These are phyloP conservation scores for Forbesichthys agassizii DNA, from an alignment of 2,113 vertebrate species.

Conservation along the genomic window DNA sequence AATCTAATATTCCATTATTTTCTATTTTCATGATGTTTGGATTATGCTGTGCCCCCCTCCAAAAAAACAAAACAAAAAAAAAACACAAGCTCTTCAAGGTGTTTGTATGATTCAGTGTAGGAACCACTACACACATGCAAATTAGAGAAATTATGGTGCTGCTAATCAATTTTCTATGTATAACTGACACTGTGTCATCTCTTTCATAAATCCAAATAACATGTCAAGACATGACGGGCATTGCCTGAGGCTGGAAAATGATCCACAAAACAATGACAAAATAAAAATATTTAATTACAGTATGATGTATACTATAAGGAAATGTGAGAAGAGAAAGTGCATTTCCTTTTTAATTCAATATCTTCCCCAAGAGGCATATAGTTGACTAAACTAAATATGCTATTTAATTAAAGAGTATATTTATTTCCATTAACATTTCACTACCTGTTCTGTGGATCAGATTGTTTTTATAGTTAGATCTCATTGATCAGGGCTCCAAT, in stretches of 20 bases:
- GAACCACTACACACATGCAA: slow-evolving; percentile 59
- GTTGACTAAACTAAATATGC: no score
- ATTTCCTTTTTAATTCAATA: no score
- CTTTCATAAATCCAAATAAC: slow-evolving; percentile 48
- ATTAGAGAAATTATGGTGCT: slow-evolving; percentile 55
- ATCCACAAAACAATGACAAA: neutral
- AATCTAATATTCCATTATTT: slow-evolving; percentile 60
- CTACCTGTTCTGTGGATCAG: no score
- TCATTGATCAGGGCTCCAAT: no score
- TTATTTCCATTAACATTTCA: no score
- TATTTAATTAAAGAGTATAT: no score
- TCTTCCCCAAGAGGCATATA: no score
- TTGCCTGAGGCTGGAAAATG: slow-evolving; percentile 28
- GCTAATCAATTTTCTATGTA: slow-evolving; percentile 61
- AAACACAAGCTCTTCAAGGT: slow-evolving; percentile 51
- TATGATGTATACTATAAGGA: no score
- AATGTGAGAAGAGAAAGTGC: no score
- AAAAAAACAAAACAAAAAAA: neutral
- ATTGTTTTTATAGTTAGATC: no score
- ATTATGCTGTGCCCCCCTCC: slow-evolving; percentile 29
- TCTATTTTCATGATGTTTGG: slow-evolving; percentile 56
- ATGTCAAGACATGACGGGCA: slow-evolving; percentile 46
- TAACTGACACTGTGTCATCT: slow-evolving; percentile 47
- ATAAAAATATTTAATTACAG: slow-evolving; percentile 24
- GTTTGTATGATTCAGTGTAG: slow-evolving; percentile 48